Evolutionary conservation across 2,113 vertebrate genomes (phyloP).

Genomic region (Saguinus imperator): DNA sequence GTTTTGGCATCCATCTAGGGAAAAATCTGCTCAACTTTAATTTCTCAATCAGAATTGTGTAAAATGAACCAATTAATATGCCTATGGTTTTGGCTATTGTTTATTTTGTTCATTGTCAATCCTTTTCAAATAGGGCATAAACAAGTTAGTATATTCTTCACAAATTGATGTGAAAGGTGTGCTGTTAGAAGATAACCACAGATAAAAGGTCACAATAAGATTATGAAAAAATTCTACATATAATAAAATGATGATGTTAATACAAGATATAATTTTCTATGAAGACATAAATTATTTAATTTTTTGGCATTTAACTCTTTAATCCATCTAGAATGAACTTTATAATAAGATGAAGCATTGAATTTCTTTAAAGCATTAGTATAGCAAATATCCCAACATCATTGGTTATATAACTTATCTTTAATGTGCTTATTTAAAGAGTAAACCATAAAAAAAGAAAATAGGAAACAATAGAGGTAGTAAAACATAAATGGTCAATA

Average conservation of each 20-base stretch:
- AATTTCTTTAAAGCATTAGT: background rate
- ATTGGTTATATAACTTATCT: background rate
- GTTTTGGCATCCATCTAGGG: background rate
- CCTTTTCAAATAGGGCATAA: background rate
- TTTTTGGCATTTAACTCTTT: background rate
- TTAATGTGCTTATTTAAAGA: background rate
- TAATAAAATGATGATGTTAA: background rate
- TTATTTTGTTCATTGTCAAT: background rate
- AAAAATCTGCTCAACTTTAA: background rate
- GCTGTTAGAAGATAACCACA: background rate
- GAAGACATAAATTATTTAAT: background rate
- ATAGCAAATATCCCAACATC: background rate
- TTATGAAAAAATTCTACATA: background rate
- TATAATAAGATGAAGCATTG: background rate
- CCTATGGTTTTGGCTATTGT: background rate
- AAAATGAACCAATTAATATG: background rate
- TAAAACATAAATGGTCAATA: background rate
- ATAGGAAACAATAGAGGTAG: background rate
- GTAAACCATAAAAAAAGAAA: conserved; percentile 35
- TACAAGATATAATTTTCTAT: background rate
- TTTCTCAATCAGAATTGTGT: background rate
- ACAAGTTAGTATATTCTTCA: background rate
- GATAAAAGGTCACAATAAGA: background rate
- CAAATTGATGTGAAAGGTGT: background rate
- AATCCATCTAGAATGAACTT: background rate